Evolutionary conservation across 2,113 vertebrate genomes (phyloP).

Genomic region (Gymnorhina tibicen): DNA sequence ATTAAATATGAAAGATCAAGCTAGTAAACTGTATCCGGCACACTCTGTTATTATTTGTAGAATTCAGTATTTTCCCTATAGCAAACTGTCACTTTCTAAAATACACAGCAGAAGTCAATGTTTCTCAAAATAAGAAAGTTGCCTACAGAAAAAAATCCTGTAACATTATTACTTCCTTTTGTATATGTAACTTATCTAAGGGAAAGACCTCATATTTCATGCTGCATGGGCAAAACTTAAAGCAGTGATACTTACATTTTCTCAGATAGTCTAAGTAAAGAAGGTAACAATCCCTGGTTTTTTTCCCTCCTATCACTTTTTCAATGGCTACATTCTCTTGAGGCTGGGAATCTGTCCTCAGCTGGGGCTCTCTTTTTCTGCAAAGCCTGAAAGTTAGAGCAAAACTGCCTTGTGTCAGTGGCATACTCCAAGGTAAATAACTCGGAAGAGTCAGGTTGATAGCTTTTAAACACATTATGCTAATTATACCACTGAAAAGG

Average conservation of each 20-base stretch:
- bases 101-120: neutral
- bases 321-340: neutral
- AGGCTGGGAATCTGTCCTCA: neutral
- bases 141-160: neutral
- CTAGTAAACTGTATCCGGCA: neutral
- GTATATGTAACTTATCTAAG: neutral
- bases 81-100: neutral
- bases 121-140: neutral
- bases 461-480: neutral
- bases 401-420: neutral
- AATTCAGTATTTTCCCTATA: neutral
- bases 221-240: neutral
- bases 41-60: neutral
- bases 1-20: conserved; percentile 15
- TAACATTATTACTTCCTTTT: neutral
- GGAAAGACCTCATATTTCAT: neutral
- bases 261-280: neutral
- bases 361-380: neutral
- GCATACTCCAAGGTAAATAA: neutral
- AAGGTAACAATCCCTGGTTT: neutral
- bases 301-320: neutral
- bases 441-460: neutral
- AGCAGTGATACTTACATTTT: neutral
- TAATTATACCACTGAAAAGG: neutral
- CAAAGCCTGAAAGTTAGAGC: neutral